phyloP scores from a whole-genome alignment of 2,888 invertebrate genomes.

The Tenthredo scrophulariae region DNA sequence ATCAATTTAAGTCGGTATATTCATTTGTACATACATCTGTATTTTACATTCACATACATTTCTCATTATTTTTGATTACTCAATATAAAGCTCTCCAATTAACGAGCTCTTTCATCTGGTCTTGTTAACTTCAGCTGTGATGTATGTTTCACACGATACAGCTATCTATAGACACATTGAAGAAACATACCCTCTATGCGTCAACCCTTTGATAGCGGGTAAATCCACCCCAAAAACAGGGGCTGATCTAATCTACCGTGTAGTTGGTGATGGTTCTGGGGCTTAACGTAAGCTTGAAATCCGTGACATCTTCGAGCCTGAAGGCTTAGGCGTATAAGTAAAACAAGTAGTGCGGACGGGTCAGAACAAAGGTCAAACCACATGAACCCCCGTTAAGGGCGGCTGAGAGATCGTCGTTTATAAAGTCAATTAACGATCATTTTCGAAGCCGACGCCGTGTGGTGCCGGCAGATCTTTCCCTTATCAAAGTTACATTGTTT shows the following conservation, averaged over 20 bases:
- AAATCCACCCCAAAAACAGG: background rate
- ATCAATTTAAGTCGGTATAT: background rate
- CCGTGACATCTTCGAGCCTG: background rate
- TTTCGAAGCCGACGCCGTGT: background rate
- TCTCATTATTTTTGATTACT: background rate
- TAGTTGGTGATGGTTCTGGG: background rate
- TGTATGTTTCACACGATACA: background rate
- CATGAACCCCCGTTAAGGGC: background rate
- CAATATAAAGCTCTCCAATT: background rate
- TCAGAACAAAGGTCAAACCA: background rate
- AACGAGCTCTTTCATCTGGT: background rate
- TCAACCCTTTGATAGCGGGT: background rate
- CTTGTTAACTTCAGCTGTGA: background rate
- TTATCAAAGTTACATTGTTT: background rate
- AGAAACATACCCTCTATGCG: background rate
- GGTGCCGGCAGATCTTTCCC: background rate
- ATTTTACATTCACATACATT: background rate
- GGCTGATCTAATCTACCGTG: background rate
- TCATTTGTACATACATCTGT: background rate
- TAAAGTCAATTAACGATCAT: background rate
- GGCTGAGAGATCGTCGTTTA: background rate
- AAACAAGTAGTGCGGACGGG: background rate
- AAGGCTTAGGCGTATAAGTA: background rate
- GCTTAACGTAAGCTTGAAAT: slow-evolving; percentile 23
- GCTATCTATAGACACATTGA: background rate